Base-by-base conservation (phyloP, 1,140 invertebrate genomes). In the Zaprionus kolodkinae region DNA sequence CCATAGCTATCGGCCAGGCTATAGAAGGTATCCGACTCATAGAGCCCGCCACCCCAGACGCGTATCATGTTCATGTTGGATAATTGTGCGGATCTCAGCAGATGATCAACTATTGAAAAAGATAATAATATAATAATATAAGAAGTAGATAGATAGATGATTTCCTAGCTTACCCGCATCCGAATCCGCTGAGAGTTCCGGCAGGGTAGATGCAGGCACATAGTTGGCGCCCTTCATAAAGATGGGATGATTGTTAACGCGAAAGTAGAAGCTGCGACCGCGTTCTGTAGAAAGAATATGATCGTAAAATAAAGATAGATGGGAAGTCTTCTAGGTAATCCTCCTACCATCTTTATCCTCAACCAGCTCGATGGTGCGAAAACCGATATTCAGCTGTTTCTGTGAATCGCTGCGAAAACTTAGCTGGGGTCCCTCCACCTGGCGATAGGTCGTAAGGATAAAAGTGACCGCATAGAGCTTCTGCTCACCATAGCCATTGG, bases 1-100 rank as follows among this genome's bases (percentile, higher is more conserved):
- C 97, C 97, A 45, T 96, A 93, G 79, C 96, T 93, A 81, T 98
- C 97, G 54, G 96, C 96, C 50, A 96, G 92, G 56, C 96, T 94
- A 91, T 99, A 99, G 91, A 99, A 99, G n/a, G 95, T 94, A 63
- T 99, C 97, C 0, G 95, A 95, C 92, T 99, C 98, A 85, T 99
- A 99, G 1, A 98, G 93, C 40, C 99, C 99, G 50, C 99, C 99
- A 15, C 99, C 99, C 99, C 99, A 99, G 5, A 99, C 97, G 30
- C 99, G 94, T 1, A 99, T 93, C 95, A 98, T 97, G 91, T 99
- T 98, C 96, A 99, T 98, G 89, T 99, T 94, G 0, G 96, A 95
- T 45, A 96, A 94, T 61, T 94, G 94, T 0, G 96, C 96, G 0
- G 90, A 73, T n/a, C 81, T 78, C 6, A 91, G 38, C 15, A 91